These are phyloP conservation scores for Pteromalus puparum DNA, from an alignment of 1,140 invertebrate genomes.

Conservation along the genomic window DNA sequence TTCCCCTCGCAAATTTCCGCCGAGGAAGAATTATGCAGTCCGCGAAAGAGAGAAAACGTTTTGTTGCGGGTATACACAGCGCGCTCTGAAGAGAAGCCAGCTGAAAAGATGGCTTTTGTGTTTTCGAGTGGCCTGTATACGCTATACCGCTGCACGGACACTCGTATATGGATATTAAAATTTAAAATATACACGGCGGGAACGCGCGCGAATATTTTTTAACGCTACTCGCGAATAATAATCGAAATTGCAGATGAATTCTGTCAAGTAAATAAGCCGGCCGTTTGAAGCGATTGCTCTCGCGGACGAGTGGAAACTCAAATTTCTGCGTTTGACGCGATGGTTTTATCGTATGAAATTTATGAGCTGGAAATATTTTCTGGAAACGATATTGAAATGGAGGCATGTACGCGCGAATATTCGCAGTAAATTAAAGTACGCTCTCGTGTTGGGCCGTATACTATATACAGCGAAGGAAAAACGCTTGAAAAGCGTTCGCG, in stretches of 20 bases:
- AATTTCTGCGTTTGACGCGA: background rate
- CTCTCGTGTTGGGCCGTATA: background rate
- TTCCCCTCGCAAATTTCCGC: background rate
- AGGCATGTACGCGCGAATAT: background rate
- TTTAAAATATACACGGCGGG: background rate
- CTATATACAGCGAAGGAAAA: background rate
- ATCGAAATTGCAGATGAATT: slow-evolving; percentile 4
- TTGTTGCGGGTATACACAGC: background rate
- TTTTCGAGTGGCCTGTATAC: background rate
- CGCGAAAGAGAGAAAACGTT: background rate
- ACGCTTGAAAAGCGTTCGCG: background rate
- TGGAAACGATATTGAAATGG: slow-evolving; percentile 5
- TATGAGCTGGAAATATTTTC: slow-evolving; percentile 17
- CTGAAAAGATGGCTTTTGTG: background rate
- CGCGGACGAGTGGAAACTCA: background rate
- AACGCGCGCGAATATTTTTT: background rate
- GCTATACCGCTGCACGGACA: background rate
- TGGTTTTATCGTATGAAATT: slow-evolving; percentile 10
- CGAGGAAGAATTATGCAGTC: background rate
- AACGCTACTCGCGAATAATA: background rate
- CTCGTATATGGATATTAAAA: no score
- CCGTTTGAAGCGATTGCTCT: slow-evolving; percentile 1
- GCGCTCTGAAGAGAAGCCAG: background rate
- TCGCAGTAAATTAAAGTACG: background rate
- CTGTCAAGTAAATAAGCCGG: background rate